Conservation (phyloP, 2,113 vertebrate species). For the Asarcornis scutulata region DNA sequence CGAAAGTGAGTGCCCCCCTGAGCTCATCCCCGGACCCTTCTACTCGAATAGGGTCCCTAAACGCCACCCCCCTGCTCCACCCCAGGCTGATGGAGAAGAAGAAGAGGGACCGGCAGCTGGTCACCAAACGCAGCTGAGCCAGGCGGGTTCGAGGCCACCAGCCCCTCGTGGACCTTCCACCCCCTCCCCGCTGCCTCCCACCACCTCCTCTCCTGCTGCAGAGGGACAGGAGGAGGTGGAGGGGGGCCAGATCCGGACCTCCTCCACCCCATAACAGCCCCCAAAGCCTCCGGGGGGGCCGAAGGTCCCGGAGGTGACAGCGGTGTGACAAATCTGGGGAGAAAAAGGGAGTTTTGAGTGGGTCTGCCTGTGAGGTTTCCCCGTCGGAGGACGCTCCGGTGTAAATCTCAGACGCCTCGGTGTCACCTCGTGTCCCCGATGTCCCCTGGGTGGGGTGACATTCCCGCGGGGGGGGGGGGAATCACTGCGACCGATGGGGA, state of each 20-base stretch:
- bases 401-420: not conserved
- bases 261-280: not conserved
- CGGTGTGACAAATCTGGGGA: not conserved
- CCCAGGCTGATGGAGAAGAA: slow-evolving; percentile 86
- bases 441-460: not conserved
- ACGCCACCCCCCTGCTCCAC: not conserved
- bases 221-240: not conserved
- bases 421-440: not conserved
- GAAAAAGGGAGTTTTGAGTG: not conserved
- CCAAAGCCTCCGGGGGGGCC: not conserved
- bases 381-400: accelerated
- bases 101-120: slow-evolving; percentile 83
- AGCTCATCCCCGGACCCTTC: too few relatives aligned
- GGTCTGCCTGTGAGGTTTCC: not conserved
- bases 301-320: not conserved
- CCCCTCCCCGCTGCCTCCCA: too few relatives aligned
- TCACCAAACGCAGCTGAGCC: slow-evolving; percentile 81
- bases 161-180: not conserved
- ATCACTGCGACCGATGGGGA: not conserved
- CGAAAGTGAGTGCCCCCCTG: slow-evolving; percentile 75
- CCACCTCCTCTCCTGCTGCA: not conserved
- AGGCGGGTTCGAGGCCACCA: accelerated
- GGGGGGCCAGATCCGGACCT: not conserved
- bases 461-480: too few relatives aligned
- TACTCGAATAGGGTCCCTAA: accelerated